Percentiles rank a stretch among this genome's conserved stretches.
phyloP scores from a whole-genome alignment of 2,113 vertebrate genomes.

The Platichthys flesus region DNA sequence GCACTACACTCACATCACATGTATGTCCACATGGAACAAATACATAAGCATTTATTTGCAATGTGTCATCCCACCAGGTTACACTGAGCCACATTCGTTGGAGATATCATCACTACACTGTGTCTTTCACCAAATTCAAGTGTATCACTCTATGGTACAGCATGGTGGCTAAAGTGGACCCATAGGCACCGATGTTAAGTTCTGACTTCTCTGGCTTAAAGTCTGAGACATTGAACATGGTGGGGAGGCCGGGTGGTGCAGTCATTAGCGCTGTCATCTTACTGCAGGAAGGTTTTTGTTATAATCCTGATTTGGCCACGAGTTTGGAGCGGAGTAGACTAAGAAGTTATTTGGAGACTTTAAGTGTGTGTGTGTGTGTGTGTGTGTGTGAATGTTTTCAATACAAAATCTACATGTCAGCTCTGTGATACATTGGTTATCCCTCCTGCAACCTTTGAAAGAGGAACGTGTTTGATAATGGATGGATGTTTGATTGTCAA shows the following conservation, averaged over 20 bases:
- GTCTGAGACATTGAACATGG: neutral
- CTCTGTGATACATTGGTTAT: too few relatives aligned
- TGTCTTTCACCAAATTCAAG: neutral
- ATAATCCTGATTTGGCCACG: too few relatives aligned
- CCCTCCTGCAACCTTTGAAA: too few relatives aligned
- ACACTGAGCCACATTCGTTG: neutral
- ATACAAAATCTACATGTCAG: too few relatives aligned
- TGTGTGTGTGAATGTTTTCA: too few relatives aligned
- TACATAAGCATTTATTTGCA: neutral
- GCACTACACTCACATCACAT: neutral
- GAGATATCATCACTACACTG: neutral
- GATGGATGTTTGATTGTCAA: too few relatives aligned
- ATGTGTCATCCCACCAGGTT: neutral
- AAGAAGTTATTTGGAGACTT: too few relatives aligned
- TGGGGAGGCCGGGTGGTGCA: neutral
- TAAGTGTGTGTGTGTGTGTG: too few relatives aligned
- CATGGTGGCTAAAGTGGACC: neutral
- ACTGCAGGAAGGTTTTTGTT: too few relatives aligned
- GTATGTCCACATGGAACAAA: neutral
- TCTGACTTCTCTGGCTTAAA: neutral
- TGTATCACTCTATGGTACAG: neutral
- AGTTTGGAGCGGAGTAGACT: too few relatives aligned
- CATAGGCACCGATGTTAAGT: neutral
- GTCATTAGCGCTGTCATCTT: too few relatives aligned
- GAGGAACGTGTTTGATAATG: too few relatives aligned